A percentile compares a stretch with the other conserved stretches of the same genome.
These are phyloP conservation scores for Lepidonotus clava DNA, from an alignment of 2,888 invertebrate genomes.

Conservation along the genomic window DNA sequence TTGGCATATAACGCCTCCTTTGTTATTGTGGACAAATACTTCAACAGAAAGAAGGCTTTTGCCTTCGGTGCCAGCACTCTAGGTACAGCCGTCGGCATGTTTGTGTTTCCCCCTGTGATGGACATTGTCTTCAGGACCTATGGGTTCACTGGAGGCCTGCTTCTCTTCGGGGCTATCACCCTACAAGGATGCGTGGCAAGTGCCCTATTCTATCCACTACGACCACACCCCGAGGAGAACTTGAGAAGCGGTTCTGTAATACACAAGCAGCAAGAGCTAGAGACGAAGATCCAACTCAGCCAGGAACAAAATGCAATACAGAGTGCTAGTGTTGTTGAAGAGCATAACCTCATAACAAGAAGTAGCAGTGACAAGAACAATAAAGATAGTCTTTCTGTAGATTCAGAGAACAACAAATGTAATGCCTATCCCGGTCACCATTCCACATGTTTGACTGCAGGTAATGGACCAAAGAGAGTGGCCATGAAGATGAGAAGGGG, in stretches of 20 bases:
- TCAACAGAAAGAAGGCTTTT: neutral
- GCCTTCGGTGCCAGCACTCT: constrained; percentile 1
- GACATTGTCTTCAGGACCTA: neutral
- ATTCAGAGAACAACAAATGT: neutral
- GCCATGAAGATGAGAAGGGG: neutral
- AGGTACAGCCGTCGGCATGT: constrained; percentile 9
- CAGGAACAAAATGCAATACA: neutral
- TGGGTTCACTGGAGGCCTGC: constrained; percentile 8
- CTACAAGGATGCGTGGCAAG: constrained; percentile 9
- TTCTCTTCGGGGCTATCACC: neutral
- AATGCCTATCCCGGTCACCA: too few relatives aligned
- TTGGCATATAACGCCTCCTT: neutral
- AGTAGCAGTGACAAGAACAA: too few relatives aligned
- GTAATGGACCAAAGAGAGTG: too few relatives aligned
- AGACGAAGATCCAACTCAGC: too few relatives aligned
- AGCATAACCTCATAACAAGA: too few relatives aligned
- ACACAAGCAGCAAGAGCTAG: neutral
- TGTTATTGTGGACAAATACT: neutral
- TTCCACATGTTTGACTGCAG: neutral
- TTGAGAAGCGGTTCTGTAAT: neutral
- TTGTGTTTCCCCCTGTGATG: neutral
- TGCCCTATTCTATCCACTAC: neutral
- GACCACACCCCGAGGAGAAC: neutral
- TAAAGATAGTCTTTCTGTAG: too few relatives aligned
- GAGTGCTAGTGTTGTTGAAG: neutral